phyloP scores from a whole-genome alignment of 2,113 vertebrate species.

The Platanista minor region DNA sequence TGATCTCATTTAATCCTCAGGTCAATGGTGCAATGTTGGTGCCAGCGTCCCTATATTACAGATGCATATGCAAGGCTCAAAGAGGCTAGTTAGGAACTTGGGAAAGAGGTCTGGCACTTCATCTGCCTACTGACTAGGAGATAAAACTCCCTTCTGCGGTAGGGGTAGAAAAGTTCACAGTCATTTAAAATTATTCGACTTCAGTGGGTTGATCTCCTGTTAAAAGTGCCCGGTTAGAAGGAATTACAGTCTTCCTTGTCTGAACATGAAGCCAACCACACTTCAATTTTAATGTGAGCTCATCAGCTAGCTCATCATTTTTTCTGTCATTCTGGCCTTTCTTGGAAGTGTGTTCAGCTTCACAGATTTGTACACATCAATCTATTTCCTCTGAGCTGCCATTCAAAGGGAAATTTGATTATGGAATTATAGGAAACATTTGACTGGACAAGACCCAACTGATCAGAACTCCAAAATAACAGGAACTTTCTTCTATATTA shows the following conservation, averaged over 20 bases:
- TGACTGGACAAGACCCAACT: not conserved
- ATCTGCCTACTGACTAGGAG: not conserved
- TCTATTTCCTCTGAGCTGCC: not conserved
- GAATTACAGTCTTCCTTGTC: not conserved
- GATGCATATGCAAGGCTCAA: not conserved
- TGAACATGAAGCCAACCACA: not conserved
- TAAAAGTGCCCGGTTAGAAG: not conserved
- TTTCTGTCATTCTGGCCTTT: not conserved
- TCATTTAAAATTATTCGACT: not conserved
- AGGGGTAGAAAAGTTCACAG: not conserved
- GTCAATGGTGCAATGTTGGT: not conserved
- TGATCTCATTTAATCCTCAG: not conserved
- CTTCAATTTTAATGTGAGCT: not conserved
- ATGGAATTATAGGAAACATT: not conserved
- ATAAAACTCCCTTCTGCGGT: not conserved
- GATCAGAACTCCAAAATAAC: not conserved
- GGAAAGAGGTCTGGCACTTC: not conserved
- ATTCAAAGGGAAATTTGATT: not conserved
- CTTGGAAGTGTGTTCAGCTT: not conserved
- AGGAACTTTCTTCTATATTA: not conserved
- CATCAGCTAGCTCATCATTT: not conserved
- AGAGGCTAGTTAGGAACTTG: not conserved
- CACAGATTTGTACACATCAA: not conserved
- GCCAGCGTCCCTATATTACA: not conserved
- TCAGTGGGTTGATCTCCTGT: not conserved